A percentile compares a stretch with the other conserved stretches of the same genome.
These are phyloP conservation scores for Dysdera silvatica DNA, from an alignment of 1,140 invertebrate genomes.

Conservation along the genomic window DNA sequence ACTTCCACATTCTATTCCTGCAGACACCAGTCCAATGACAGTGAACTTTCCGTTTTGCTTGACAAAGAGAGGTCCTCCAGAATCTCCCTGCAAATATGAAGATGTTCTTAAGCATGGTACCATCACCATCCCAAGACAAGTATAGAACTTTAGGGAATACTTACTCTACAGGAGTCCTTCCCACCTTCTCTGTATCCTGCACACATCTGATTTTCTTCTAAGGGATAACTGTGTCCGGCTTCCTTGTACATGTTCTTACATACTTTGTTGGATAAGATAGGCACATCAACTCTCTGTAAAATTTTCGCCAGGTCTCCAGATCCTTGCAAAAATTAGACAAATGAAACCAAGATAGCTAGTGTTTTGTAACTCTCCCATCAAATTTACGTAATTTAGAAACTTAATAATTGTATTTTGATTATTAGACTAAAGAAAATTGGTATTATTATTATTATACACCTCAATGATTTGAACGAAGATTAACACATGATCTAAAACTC, in stretches of 20 bases:
- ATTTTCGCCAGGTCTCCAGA: no score
- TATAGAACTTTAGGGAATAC: not conserved
- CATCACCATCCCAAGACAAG: not conserved
- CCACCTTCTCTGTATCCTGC: slow-evolving; percentile 42
- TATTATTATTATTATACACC: no score
- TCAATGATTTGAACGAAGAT: no score
- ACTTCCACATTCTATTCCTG: slow-evolving; percentile 76
- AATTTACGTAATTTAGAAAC: no score
- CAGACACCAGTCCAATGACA: slow-evolving; percentile 53
- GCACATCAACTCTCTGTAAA: slow-evolving; percentile 69
- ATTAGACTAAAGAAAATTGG: no score
- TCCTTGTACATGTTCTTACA: slow-evolving; percentile 68
- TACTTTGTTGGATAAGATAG: slow-evolving; percentile 60
- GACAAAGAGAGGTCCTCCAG: slow-evolving; percentile 33
- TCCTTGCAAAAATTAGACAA: no score
- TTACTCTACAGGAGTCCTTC: slow-evolving; percentile 43
- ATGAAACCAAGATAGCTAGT: no score
- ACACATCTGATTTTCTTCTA: slow-evolving; percentile 37
- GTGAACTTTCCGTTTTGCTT: slow-evolving; percentile 14
- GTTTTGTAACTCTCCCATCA: no score
- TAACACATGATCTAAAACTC: no score
- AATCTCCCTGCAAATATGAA: slow-evolving; percentile 50
- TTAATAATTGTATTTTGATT: no score
- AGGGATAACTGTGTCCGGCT: slow-evolving; percentile 36
- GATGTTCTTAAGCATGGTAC: not conserved